These are phyloP conservation scores for Dysdera silvatica DNA, from an alignment of 1,140 invertebrate genomes.

Conservation along the genomic window DNA sequence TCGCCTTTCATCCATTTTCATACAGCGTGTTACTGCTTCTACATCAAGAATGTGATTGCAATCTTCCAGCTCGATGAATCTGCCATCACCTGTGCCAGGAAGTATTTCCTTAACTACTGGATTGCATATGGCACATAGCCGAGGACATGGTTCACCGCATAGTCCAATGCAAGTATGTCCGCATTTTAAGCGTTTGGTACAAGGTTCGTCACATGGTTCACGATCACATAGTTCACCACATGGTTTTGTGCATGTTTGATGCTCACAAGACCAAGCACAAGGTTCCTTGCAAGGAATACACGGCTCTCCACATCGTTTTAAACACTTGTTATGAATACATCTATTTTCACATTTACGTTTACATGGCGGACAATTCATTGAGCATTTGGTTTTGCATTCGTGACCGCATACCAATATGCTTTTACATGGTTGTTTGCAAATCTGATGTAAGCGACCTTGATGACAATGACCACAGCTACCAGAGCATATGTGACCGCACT, in stretches of 20 bases:
- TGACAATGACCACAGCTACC: constrained; percentile 2
- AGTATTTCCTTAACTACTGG: constrained; percentile 51
- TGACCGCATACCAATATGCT: constrained; percentile 23
- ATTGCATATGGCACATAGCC: constrained; percentile 44
- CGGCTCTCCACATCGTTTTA: constrained; percentile 28
- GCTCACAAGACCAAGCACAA: constrained; percentile 46
- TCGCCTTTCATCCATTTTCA: constrained; percentile 37
- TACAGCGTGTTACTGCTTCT: constrained; percentile 50
- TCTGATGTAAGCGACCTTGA: not conserved
- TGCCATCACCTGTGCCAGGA: constrained; percentile 41
- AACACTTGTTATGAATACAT: constrained; percentile 29
- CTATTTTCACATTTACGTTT: constrained; percentile 30
- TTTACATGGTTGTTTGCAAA: constrained; percentile 1
- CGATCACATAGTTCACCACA: constrained; percentile 55
- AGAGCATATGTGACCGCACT: constrained; percentile 50
- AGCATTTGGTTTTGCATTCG: constrained; percentile 35
- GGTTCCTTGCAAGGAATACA: constrained; percentile 29
- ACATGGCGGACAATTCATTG: constrained; percentile 36
- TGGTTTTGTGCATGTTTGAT: constrained; percentile 50
- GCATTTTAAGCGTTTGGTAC: constrained; percentile 52
- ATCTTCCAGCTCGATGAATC: constrained; percentile 54
- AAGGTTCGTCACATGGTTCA: constrained; percentile 50
- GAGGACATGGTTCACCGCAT: constrained; percentile 58
- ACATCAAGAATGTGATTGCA: constrained; percentile 57
- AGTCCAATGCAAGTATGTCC: constrained; percentile 58